These are phyloP conservation scores for Loxodonta africana DNA, from an alignment of 2,113 vertebrate species.

Conservation along the genomic window DNA sequence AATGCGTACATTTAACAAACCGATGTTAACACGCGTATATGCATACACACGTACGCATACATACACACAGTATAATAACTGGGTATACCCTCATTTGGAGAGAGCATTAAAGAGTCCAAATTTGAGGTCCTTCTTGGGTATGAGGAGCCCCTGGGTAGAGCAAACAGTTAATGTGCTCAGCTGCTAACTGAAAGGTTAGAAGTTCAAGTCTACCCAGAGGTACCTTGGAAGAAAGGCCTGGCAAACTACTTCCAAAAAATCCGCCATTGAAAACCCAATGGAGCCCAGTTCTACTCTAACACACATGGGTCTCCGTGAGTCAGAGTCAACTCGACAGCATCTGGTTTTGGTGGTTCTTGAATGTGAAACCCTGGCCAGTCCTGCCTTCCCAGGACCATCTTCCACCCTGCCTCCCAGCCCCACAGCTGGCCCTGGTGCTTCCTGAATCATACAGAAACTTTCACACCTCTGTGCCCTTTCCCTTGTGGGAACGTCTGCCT, in stretches of 20 bases:
- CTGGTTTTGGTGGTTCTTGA: not conserved
- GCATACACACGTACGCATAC: not conserved
- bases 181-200: not conserved
- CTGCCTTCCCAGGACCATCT: no score
- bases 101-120: not conserved
- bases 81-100: not conserved
- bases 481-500: not conserved
- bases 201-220: not conserved
- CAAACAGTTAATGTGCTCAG: not conserved
- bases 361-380: not conserved
- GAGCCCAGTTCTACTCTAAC: not conserved
- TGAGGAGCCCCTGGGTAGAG: not conserved
- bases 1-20: slow-evolving; percentile 26
- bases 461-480: not conserved
- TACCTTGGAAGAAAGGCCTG: not conserved
- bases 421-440: not conserved
- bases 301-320: not conserved
- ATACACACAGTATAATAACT: not conserved
- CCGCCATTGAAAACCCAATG: not conserved
- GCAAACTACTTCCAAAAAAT: not conserved
- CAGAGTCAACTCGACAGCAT: not conserved
- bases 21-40: not conserved
- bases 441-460: not conserved
- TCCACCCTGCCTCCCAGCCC: not conserved
- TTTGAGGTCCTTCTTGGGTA: not conserved